Evolutionary conservation across 2,113 vertebrate genomes (phyloP), one percentile per base, ranked within the genome.

Genomic region (Miniopterus natalensis): DNA sequence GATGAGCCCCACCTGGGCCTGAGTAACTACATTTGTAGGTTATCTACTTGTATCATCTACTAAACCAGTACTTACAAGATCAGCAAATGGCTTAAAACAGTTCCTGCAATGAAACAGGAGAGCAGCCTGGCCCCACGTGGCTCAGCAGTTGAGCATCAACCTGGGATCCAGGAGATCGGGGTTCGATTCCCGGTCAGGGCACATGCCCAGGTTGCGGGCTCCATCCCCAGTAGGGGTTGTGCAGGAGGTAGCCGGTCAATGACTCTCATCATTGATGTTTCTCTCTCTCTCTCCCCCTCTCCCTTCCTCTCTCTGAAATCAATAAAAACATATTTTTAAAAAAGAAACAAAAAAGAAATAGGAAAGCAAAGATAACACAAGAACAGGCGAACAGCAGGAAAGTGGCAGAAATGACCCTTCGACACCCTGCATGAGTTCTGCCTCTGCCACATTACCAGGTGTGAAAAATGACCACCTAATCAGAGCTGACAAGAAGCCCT

Each of bases 41-140:
- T 66, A 55, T 40, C 31, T 79, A 91, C 53, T 79, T 88, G 29
- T 65, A 74, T n/a, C n/a, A 75, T 51, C 45, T 49, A 79, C 49
- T 88, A 94, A 91, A 94, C 7, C 45, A 68, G 55, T 29, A 27
- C 78, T 71, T 17, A 23, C 42, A 93, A 90, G 45, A 93, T 77
- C 84, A 90, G 70, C 53, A 80, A 51, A 57, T 79, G 8, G n/a
- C 75, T 95, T 96, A 84, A 96, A 97, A 77, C 8, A 55, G 79
- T 95, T 84, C 66, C 59, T 42, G 25, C 51, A 84, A 55, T 20
- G 87, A 93, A 89, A 80, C 1, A 84, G 53, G 47, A 57, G 93
- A 81, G 36, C 51, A 68, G 36, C 36, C 36, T 36, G 36, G 36
- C 36, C 36, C 36, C 36, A 36, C 36, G 36, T 36, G 36, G 36